Conservation (phyloP, 2,113 vertebrate genomes). For the pig (Sus scrofa) region T2T-Sscrofa CM000812.6:29493001-29493500, state of each 20-base stretch:
- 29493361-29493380: background rate
- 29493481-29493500: background rate
- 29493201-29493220: background rate
- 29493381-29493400: background rate
- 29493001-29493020: background rate
- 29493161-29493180: background rate
- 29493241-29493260: background rate
- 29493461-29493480: background rate
- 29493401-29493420: background rate
- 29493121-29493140: background rate
- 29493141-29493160: background rate
- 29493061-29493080: background rate
- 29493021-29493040: background rate
- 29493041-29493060: background rate
- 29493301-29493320: background rate
- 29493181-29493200: background rate
- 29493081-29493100: background rate
- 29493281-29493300: background rate
- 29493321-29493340: background rate
- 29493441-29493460: background rate
- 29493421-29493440: fast-evolving
- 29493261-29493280: background rate
- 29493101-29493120: too few species aligned
- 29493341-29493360: background rate
- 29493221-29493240: background rate